Conservation (phyloP, 1,140 invertebrate species). For the Oncopodura yosiiana region DNA sequence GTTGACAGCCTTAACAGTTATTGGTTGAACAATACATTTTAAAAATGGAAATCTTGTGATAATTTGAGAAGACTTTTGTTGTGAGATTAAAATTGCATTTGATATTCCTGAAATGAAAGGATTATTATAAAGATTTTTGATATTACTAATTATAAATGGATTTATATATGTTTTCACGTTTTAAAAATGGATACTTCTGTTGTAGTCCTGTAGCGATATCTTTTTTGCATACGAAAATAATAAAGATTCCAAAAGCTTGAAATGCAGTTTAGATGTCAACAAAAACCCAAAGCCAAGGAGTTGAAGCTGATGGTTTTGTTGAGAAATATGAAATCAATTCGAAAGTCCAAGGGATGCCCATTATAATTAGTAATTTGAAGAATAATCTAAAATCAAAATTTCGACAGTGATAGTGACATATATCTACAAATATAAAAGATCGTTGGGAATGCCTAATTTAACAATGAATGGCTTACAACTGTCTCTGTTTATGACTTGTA, state of each 20-base stretch:
- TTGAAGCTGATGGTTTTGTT: constrained; percentile 12
- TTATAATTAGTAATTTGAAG: constrained; percentile 57
- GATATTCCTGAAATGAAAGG: no score
- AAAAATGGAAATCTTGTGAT: no score
- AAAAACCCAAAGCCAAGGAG: constrained; percentile 37
- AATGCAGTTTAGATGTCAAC: constrained; percentile 61
- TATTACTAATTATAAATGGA: no score
- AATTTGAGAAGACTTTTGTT: no score
- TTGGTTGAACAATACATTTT: no score
- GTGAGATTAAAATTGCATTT: no score
- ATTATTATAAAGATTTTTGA: no score
- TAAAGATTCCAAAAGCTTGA: constrained; percentile 79
- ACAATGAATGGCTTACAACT: no score
- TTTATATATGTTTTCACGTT: no score
- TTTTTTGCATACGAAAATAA: constrained; percentile 65
- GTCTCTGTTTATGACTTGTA: no score
- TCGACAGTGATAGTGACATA: constrained; percentile 9
- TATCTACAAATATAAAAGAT: not conserved
- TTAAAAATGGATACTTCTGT: constrained; percentile 13
- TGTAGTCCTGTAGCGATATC: not conserved
- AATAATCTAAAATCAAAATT: constrained; percentile 51
- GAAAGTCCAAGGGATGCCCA: constrained; percentile 63
- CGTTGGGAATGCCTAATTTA: not conserved
- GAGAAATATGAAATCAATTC: constrained; percentile 52
- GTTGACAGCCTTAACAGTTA: no score